Evolutionary conservation across 2,888 invertebrate species (phyloP), one percentile per base, ranked within the genome.

Genomic region (Apantesis nais): DNA sequence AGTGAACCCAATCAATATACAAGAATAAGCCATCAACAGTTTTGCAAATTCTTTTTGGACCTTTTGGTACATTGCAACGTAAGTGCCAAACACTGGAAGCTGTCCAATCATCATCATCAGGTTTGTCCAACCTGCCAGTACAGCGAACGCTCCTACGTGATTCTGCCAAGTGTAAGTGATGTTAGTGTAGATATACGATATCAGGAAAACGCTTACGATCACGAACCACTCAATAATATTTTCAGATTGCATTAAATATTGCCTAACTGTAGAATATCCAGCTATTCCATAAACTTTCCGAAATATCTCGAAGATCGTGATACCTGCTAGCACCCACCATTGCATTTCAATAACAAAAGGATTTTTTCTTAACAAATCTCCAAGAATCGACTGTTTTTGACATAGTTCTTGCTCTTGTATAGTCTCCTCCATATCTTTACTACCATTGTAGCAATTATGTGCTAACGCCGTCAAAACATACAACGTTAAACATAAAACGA

Each of bases 101-200:
- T 98, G 98, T 0, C 98, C 98, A 71, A 98, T 97, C 97, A 98
- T 98, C 88, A 98, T 94, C 98, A 98, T 98, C n/a, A 98, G 93
- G 89, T 98, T 98, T 9, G 97, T 97, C 98, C 98, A 98, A 9
- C 97, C 98, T 61, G 98, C 96, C 8, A 98, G 95, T 0, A 98
- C 98, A 0, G 98, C 97, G 85, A 98, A 97, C 0, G 98, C 98
- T 0, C 98, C 98, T 34, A 98, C 96, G 86, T 98, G 98, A 85
- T 97, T 98, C 87, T 98, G 98, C 97, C 98, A 98, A 19, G 97
- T 96, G 86, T 97, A 97, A 31, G 94, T 95, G 75, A 93, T 95
- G 70, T 97, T 97, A 11, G 97, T 97, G 85, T 97, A 98, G 70
- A 97, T 97, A 85, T 97, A 98, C 0, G 98, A 98, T 79, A 97